Evolutionary conservation across 2,797 vertebrate genomes (phyloP).

Genomic region (Lerista edwardsae): DNA sequence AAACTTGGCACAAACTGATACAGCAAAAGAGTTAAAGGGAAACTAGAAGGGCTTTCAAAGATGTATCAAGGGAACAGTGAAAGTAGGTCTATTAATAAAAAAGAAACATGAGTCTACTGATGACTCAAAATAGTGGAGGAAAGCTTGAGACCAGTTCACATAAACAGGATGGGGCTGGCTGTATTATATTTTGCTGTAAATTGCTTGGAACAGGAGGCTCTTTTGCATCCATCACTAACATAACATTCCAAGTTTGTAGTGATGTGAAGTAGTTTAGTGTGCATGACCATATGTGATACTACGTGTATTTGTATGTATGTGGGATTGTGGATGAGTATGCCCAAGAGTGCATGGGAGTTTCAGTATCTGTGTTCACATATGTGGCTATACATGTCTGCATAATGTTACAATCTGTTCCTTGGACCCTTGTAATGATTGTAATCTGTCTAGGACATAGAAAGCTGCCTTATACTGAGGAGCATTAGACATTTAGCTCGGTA

Average conservation of each 20-base stretch:
- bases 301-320: not conserved
- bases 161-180: not conserved
- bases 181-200: not conserved
- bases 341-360: not conserved
- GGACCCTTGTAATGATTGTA: not conserved
- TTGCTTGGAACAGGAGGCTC: not conserved
- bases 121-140: not conserved
- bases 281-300: not conserved
- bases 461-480: too few relatives aligned
- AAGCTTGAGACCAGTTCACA: not conserved
- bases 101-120: not conserved
- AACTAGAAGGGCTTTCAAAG: not conserved
- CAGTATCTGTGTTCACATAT: too few relatives aligned
- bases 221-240: not conserved
- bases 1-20: not conserved
- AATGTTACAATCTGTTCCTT: not conserved
- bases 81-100: conserved; percentile 3
- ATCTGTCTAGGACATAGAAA: too few relatives aligned
- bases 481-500: too few relatives aligned
- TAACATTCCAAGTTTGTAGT: not conserved
- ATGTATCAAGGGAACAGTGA: not conserved
- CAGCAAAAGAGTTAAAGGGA: not conserved
- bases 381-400: not conserved
- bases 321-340: not conserved
- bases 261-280: not conserved